Percentiles rank a stretch among this genome's conserved stretches.
Conservation (phyloP, 2,888 invertebrate species). For the Stenodera caucasica region DNA sequence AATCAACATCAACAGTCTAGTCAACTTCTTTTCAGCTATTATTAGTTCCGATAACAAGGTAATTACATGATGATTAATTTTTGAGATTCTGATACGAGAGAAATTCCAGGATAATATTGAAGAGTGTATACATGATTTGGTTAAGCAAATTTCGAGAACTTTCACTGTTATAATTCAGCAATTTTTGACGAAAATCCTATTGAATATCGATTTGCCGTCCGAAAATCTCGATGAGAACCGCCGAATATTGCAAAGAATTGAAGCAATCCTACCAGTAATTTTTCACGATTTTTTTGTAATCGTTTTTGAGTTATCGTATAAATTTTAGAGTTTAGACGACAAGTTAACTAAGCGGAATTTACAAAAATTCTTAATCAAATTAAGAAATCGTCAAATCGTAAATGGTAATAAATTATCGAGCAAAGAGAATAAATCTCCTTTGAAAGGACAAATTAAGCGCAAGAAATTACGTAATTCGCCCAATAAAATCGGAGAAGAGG, state of each 20-base stretch:
- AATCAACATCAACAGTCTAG: slow-evolving; percentile 33
- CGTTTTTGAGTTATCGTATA: neutral
- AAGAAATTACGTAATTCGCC: neutral
- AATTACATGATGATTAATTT: too few relatives aligned
- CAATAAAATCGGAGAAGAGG: too few relatives aligned
- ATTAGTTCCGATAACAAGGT: slow-evolving; percentile 28
- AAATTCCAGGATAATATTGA: neutral
- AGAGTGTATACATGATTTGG: neutral
- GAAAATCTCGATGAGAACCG: slow-evolving; percentile 6
- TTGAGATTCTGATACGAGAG: too few relatives aligned
- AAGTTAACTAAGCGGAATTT: neutral
- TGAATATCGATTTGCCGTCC: slow-evolving; percentile 23
- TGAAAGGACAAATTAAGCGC: neutral
- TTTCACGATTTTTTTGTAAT: neutral
- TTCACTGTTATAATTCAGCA: slow-evolving; percentile 18
- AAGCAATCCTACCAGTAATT: neutral
- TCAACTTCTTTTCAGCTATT: slow-evolving; percentile 12
- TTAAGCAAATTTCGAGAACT: neutral
- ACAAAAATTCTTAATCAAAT: neutral
- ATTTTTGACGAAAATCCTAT: slow-evolving; percentile 25
- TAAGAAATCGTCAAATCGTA: neutral
- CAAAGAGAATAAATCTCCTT: too few relatives aligned
- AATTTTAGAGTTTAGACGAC: neutral
- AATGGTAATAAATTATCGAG: too few relatives aligned
- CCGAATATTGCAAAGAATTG: neutral